Percentiles rank a stretch among this genome's conserved stretches.
phyloP scores from a whole-genome alignment of 2,797 vertebrate genomes.

The Tenualosa ilisha region DNA sequence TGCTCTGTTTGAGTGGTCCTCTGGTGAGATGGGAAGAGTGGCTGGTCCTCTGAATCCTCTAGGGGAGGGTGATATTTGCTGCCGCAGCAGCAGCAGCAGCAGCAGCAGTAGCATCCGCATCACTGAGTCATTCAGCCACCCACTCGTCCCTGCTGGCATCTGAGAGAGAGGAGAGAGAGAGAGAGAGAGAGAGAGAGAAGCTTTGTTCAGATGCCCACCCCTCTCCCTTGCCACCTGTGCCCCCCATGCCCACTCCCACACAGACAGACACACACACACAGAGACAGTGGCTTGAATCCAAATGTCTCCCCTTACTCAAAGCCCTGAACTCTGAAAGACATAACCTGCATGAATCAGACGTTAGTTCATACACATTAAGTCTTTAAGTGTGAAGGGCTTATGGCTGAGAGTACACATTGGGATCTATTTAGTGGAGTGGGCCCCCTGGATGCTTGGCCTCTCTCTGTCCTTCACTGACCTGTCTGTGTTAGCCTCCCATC shows the following conservation, averaged over 20 bases:
- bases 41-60: background rate
- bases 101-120: slow-evolving; percentile 41
- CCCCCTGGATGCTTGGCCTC: background rate
- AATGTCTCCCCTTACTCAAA: too few species aligned
- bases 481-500: background rate
- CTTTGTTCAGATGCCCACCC: slow-evolving; percentile 29
- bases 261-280: background rate
- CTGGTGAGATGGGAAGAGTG: background rate
- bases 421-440: background rate
- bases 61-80: background rate
- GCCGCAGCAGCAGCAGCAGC: slow-evolving; percentile 18
- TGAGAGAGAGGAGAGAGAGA: background rate
- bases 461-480: slow-evolving; percentile 18
- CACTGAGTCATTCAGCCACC: slow-evolving; percentile 59
- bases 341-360: too few species aligned
- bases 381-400: too few species aligned
- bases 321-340: too few species aligned
- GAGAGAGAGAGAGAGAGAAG: slow-evolving; percentile 3
- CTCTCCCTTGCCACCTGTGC: slow-evolving; percentile 12
- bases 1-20: background rate
- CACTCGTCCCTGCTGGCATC: slow-evolving; percentile 52
- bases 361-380: too few species aligned
- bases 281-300: background rate
- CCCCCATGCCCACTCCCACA: slow-evolving; percentile 12
- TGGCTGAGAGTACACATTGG: too few species aligned